Evolutionary conservation across 2,888 invertebrate genomes (phyloP).

Genomic region (Amphiduros pacificus): DNA sequence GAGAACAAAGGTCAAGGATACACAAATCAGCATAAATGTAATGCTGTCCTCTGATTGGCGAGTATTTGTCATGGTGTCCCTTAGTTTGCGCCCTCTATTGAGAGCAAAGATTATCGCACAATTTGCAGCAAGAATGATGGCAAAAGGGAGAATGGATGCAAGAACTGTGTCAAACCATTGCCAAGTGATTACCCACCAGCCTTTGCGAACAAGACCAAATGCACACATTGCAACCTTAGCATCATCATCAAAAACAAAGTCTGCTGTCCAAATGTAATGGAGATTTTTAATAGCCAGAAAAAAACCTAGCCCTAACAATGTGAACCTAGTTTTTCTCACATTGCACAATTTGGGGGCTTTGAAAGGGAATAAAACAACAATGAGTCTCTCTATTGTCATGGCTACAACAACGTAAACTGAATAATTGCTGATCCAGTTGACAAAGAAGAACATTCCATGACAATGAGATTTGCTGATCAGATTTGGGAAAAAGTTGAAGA

Average conservation of each 20-base stretch:
- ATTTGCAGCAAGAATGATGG: neutral
- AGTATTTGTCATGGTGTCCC: too few species aligned
- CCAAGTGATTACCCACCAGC: neutral
- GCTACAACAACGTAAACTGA: neutral
- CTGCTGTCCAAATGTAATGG: neutral
- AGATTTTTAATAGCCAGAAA: neutral
- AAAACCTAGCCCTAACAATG: neutral
- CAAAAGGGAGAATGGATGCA: neutral
- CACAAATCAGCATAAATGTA: neutral
- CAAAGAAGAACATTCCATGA: conserved; percentile 1
- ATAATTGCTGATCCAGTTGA: neutral
- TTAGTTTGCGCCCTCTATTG: too few species aligned
- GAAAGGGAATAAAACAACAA: neutral
- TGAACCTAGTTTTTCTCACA: neutral
- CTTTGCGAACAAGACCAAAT: neutral
- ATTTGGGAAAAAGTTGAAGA: neutral
- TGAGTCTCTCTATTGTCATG: neutral
- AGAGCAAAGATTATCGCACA: too few species aligned
- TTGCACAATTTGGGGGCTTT: neutral
- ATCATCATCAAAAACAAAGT: neutral
- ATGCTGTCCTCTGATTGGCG: too few species aligned
- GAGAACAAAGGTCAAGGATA: neutral
- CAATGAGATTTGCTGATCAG: neutral
- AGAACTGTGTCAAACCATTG: conserved; percentile 1
- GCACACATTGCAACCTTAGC: neutral